Evolutionary conservation across 1,140 invertebrate genomes (phyloP).

Genomic region (Brachionus manjavacas): DNA sequence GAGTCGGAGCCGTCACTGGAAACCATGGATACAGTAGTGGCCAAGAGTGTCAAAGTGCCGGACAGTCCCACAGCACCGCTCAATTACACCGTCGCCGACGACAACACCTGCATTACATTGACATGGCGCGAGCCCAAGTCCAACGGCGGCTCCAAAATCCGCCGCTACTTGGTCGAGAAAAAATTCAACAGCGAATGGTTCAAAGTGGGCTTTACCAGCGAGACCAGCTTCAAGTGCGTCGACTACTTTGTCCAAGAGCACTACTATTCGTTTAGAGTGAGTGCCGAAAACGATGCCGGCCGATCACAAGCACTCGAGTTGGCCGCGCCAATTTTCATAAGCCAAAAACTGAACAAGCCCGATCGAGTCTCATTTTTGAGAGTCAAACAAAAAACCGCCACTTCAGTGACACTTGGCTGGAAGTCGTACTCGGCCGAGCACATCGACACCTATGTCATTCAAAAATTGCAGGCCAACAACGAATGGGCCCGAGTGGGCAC

Average conservation of each 20-base stretch:
- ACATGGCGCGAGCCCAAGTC: slow-evolving; percentile 41
- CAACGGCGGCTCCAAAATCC: slow-evolving; percentile 42
- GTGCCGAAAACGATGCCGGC: slow-evolving; percentile 51
- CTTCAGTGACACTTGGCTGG: slow-evolving; percentile 75
- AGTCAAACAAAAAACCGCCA: slow-evolving; percentile 73
- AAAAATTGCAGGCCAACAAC: not conserved
- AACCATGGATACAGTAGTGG: slow-evolving; percentile 44
- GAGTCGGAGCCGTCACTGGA: slow-evolving; percentile 71
- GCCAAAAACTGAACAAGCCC: slow-evolving; percentile 61
- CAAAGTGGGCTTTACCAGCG: slow-evolving; percentile 66
- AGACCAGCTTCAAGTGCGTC: slow-evolving; percentile 58
- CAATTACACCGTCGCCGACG: slow-evolving; percentile 61
- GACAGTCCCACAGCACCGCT: slow-evolving; percentile 49
- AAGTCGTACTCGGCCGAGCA: slow-evolving; percentile 57
- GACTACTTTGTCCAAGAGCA: slow-evolving; percentile 63
- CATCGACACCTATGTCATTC: not conserved
- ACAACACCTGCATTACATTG: not conserved
- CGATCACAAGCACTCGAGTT: slow-evolving; percentile 74
- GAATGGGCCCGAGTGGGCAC: slow-evolving; percentile 1
- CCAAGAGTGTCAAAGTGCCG: not conserved
- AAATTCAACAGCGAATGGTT: slow-evolving; percentile 74
- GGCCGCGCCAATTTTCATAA: slow-evolving; percentile 44
- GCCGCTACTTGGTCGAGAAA: slow-evolving; percentile 43
- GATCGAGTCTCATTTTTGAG: slow-evolving; percentile 70
- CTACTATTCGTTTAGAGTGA: slow-evolving; percentile 73